phyloP scores from a whole-genome alignment of 1,140 invertebrate genomes.

The Laupala kohalensis region DNA sequence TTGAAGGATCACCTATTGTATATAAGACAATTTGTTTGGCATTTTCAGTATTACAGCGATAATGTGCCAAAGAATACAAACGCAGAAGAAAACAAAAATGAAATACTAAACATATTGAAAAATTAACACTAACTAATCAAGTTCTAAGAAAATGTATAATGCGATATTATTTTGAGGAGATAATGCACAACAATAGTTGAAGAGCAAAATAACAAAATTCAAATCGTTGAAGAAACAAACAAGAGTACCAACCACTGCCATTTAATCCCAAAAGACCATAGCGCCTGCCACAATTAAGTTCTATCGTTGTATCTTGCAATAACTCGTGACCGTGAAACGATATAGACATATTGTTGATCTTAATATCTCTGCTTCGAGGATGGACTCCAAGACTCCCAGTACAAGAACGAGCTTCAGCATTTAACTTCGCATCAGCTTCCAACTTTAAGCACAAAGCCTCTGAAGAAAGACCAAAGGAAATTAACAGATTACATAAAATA shows the following conservation, averaged over 20 bases:
- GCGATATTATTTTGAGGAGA: no score
- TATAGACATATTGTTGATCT: conserved; percentile 94
- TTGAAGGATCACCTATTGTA: no score
- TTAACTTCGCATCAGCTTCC: conserved; percentile 78
- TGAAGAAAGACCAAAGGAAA: conserved; percentile 21
- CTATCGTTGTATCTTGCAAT: conserved; percentile 87
- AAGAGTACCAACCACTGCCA: conserved; percentile 72
- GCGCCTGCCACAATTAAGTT: conserved; percentile 90
- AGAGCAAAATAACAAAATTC: background rate
- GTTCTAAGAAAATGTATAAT: no score
- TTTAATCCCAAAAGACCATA: conserved; percentile 95
- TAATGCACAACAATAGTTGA: no score
- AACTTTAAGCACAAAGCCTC: conserved; percentile 77
- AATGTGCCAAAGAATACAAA: no score
- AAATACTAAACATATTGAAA: no score
- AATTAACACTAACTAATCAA: no score
- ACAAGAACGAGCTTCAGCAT: conserved; percentile 84
- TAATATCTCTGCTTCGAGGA: conserved; percentile 87
- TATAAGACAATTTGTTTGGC: no score
- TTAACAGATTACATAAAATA: background rate
- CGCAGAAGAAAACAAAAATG: no score
- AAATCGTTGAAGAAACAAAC: no score
- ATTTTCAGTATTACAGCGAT: no score
- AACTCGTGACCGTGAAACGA: conserved; percentile 96
- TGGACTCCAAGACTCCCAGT: conserved; percentile 92